Evolutionary conservation across 1,140 invertebrate species (phyloP).

Genomic region (Aphaenogaster ashmeadi): DNA sequence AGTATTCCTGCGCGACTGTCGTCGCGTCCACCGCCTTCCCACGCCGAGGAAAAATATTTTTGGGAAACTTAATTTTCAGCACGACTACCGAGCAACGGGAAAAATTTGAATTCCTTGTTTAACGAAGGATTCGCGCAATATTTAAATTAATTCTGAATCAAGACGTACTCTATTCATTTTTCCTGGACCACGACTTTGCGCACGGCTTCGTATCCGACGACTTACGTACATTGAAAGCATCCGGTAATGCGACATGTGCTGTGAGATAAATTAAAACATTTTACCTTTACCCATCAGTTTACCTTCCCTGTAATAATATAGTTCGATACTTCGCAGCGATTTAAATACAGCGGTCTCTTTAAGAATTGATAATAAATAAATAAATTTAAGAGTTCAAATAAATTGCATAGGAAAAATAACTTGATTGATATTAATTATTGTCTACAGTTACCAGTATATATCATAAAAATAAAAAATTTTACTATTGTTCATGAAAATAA

Average conservation of each 20-base stretch:
- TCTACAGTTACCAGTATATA: not conserved
- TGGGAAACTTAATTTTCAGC: not conserved
- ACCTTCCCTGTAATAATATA: not conserved
- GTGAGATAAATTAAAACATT: slow-evolving; percentile 30
- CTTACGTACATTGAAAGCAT: not conserved
- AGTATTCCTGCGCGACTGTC: slow-evolving; percentile 14
- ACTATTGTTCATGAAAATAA: not conserved
- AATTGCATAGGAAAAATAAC: not conserved
- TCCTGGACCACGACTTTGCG: not conserved
- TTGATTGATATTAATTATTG: slow-evolving; percentile 1
- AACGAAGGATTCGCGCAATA: slow-evolving; percentile 19
- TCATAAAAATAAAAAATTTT: not conserved
- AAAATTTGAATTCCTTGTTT: slow-evolving; percentile 35
- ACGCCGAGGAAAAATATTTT: slow-evolving; percentile 36
- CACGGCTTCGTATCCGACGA: not conserved
- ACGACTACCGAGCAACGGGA: not conserved
- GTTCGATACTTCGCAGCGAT: not conserved
- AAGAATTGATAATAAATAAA: not conserved
- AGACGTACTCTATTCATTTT: not conserved
- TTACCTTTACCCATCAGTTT: not conserved
- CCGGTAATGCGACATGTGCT: not conserved
- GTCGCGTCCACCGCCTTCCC: not conserved
- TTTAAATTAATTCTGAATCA: slow-evolving; percentile 37
- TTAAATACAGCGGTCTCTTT: not conserved
- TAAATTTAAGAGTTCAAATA: not conserved